Base-by-base conservation (phyloP, 2,113 vertebrate genomes). In the Actenoides lindsayi region DNA sequence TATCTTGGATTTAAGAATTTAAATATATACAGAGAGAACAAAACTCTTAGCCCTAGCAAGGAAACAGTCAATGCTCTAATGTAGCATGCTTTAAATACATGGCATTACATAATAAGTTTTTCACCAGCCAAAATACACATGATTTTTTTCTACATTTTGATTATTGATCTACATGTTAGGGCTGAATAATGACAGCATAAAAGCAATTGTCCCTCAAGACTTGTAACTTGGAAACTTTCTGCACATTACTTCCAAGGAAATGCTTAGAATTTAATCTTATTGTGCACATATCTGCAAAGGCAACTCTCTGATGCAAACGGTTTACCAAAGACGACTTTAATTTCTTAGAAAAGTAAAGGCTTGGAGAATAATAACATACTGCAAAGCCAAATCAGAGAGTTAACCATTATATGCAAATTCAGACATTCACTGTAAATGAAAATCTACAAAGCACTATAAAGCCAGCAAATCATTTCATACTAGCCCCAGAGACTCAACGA, bases 311-410 rank as follows among this genome's bases (percentile, higher is more conserved):
- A 74, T 70, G 71, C 25, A 80, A 95, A 86, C 0, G 5, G 33
- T 86, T 90, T 90, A 44, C 41, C 51, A 88, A 94, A 93, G 33
- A 60, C 20, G 33, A 39, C 8, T 71, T 60, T 20, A 42, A 90
- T 88, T 86, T 75, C 63, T 78, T 23, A 78, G 82, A 74, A 88
- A 95, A 83, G 50, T 17, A 54, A 69, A 90, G 39, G 54, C 80
- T 83, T 90, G 48, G 13, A 83, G 54, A 86, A 77, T 41, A 94
- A 87, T 48, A 93, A 50, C 16, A 41, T 65, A 10, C 6, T 77
- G 37, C 50, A 95, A 90, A 50, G n/a, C 65, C n/a, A 93, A 86
- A 86, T 80, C 41, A 88, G 42, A 87, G 50, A 88, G 75, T 67
- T 81, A 78, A 83, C 59, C 24, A 83, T 48, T 75, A 25, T 53